Conservation (phyloP, 2,888 invertebrate species). For the Acrobeloides nanus region DNA sequence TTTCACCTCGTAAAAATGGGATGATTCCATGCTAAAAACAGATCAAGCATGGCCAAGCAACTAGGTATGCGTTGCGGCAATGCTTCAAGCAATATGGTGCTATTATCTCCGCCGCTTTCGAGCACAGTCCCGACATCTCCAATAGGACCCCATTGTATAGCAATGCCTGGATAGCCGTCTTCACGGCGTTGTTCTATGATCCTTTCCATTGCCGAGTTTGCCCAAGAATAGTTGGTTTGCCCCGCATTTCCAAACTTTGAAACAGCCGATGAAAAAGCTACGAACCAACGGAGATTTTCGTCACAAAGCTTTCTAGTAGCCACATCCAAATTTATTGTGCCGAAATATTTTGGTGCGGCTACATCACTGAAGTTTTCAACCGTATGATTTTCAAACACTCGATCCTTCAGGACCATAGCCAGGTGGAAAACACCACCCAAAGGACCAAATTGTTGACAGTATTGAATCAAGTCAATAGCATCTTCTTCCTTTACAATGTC, state of each 20-base stretch:
- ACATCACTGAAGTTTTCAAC: constrained; percentile 58
- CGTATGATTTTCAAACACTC: constrained; percentile 58
- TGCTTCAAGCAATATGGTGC: constrained; percentile 86
- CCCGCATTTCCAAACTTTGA: constrained; percentile 94
- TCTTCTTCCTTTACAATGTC: constrained; percentile 44
- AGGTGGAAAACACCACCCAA: constrained; percentile 85
- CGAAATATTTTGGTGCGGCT: constrained; percentile 71
- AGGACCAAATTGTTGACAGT: constrained; percentile 47
- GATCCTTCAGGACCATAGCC: constrained; percentile 68
- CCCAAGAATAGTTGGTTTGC: constrained; percentile 90
- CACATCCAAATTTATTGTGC: constrained; percentile 73
- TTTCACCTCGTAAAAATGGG: constrained; percentile 52
- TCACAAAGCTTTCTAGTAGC: constrained; percentile 70
- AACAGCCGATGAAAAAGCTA: constrained; percentile 89
- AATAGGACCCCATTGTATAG: constrained; percentile 98
- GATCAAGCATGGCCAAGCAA: constrained; percentile 78
- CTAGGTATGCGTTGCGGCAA: constrained; percentile 87
- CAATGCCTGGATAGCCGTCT: constrained; percentile 72
- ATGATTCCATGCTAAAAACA: constrained; percentile 77
- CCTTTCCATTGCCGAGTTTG: constrained; percentile 95
- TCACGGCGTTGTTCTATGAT: constrained; percentile 69
- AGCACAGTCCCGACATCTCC: constrained; percentile 81
- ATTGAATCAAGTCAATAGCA: constrained; percentile 39
- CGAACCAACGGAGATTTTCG: constrained; percentile 62
- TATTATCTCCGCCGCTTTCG: constrained; percentile 73